Evolutionary conservation across 2,797 vertebrate genomes (phyloP).

Genomic region (Enteromius thamalakanensis): DNA sequence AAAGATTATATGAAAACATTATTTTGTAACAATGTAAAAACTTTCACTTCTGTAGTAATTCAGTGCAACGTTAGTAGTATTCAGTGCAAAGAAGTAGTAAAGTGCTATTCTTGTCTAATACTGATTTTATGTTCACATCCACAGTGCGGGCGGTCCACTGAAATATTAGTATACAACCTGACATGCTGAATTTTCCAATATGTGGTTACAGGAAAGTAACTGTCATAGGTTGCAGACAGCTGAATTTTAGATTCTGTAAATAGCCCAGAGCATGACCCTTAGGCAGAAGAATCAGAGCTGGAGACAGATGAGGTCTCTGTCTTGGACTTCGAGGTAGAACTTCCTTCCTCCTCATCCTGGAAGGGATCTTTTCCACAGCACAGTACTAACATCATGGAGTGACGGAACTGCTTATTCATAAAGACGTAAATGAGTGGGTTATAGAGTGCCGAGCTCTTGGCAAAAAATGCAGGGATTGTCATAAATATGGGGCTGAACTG

Average conservation of each 20-base stretch:
- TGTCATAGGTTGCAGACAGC: conserved; percentile 71
- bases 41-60: neutral
- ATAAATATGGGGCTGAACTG: conserved; percentile 92
- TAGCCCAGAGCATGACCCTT: conserved; percentile 68
- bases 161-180: conserved; percentile 59
- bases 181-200: conserved; percentile 70
- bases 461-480: conserved; percentile 92
- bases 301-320: conserved; percentile 89
- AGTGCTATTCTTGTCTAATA: neutral
- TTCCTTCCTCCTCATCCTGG: conserved; percentile 87
- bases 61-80: neutral
- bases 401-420: conserved; percentile 97
- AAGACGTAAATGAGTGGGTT: conserved; percentile 94
- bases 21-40: neutral
- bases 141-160: conserved; percentile 66
- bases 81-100: neutral
- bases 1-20: neutral
- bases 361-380: conserved; percentile 93
- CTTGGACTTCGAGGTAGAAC: conserved; percentile 81
- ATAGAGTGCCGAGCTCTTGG: conserved; percentile 88
- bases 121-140: neutral
- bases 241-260: conserved; percentile 69
- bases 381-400: conserved; percentile 93
- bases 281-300: conserved; percentile 91
- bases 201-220: conserved; percentile 71